A percentile compares a stretch with the other conserved stretches of the same genome.
Evolutionary conservation across 2,113 vertebrate genomes (phyloP).

Genomic region (Polyodon spathula): DNA sequence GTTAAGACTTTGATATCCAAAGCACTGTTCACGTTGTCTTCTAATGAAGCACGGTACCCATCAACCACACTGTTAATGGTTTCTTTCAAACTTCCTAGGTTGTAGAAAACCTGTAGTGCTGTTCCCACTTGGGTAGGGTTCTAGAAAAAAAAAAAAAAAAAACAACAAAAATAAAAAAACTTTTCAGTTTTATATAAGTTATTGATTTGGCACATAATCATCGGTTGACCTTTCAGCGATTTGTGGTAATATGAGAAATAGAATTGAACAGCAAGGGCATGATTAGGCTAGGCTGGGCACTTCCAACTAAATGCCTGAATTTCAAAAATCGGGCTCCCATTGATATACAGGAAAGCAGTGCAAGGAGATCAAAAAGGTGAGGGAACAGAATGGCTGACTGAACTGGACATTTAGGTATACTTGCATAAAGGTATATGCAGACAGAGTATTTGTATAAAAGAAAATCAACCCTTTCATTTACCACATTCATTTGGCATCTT

Average conservation of each 20-base stretch:
- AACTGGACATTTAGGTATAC: too few relatives aligned
- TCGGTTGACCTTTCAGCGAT: not conserved
- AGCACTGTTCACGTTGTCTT: constrained; percentile 74
- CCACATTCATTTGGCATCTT: too few relatives aligned
- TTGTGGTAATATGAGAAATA: not conserved
- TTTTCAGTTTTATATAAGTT: not conserved
- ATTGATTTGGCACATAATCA: not conserved
- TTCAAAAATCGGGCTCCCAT: too few relatives aligned
- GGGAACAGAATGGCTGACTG: too few relatives aligned
- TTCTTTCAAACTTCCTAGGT: constrained; percentile 79
- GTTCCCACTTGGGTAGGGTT: constrained; percentile 94
- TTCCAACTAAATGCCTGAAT: too few relatives aligned
- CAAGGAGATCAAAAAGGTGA: too few relatives aligned
- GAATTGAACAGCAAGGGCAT: not conserved
- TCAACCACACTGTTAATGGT: constrained; percentile 75
- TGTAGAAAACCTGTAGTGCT: constrained; percentile 92
- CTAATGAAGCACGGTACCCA: constrained; percentile 66
- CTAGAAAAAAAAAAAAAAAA: constrained; percentile 40
- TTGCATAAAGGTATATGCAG: too few relatives aligned
- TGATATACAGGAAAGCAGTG: too few relatives aligned
- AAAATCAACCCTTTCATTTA: too few relatives aligned
- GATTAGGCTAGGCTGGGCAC: not conserved
- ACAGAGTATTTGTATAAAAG: too few relatives aligned
- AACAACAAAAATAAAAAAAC: not conserved
- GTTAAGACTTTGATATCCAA: constrained; percentile 88